Evolutionary conservation across 2,113 vertebrate species (phyloP), one percentile per base, ranked within the genome.

Genomic region (Nyctibius bracteatus): DNA sequence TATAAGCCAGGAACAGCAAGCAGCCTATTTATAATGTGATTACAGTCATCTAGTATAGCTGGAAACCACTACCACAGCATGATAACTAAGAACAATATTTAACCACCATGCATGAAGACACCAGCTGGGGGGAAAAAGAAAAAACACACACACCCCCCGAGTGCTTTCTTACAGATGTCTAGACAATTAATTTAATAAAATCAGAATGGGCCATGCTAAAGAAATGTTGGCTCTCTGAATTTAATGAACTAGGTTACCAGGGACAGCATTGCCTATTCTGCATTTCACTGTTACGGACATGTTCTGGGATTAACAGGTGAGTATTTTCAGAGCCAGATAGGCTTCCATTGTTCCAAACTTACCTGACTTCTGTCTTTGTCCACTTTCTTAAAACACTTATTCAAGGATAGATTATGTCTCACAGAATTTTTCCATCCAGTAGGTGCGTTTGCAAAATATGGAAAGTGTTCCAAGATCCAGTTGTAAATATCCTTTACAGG

Each of bases 331-430:
- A 85, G 82, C 14, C 94, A 80, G 8, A 73, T 2, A 72, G 10
- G 35, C 62, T 92, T 54, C 47, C 61, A 72, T 3, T 86, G 57
- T 59, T 81, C 66, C 91, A 89, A 84, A 80, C 98, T 98, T 98
- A 99, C 99, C 99, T 99, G 99, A 97, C 99, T 99, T 97, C 99
- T 98, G 98, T 99, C 99, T 98, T 99, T 99, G 96, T 99, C 99
- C 98, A 99, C 99, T 97, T 99, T 99, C 98, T 99, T 99, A 98
- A 99, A 99, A 98, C 99, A 99, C 97, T 99, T 99, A 98, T 99
- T 99, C 97, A 99, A 98, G 7, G 99, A 99, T 71, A 99, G 97
- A 97, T 99, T 99, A 97, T 99, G 99, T 83, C 99, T 98, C 97
- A 99, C 99, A 61, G 99, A 99, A 98, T 99, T 99, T 98, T 99